Evolutionary conservation across 2,113 vertebrate species (phyloP).

Genomic region (Aepyceros melampus): DNA sequence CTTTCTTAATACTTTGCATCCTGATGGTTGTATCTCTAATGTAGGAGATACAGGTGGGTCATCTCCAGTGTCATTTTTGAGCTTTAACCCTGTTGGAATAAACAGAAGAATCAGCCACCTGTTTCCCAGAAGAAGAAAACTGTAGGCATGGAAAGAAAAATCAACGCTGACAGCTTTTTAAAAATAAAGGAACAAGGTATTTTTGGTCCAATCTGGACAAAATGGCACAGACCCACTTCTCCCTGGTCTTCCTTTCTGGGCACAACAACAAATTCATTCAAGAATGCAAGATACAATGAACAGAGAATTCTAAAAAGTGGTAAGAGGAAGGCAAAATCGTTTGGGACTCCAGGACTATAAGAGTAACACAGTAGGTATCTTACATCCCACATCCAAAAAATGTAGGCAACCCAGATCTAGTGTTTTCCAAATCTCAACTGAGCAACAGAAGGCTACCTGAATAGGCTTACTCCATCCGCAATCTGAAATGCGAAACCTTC

Average conservation of each 20-base stretch:
- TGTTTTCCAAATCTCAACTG: background rate
- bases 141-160: background rate
- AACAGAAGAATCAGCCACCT: slow-evolving; percentile 47
- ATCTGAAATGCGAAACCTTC: background rate
- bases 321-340: background rate
- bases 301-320: background rate
- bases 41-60: background rate
- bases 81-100: slow-evolving; percentile 53
- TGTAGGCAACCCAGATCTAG: background rate
- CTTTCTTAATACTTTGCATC: background rate
- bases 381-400: background rate
- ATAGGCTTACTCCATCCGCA: background rate
- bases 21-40: slow-evolving; percentile 27
- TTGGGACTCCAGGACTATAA: background rate
- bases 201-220: background rate
- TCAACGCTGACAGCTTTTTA: background rate
- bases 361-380: background rate
- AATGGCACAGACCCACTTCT: background rate
- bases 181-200: background rate
- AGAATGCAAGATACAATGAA: background rate
- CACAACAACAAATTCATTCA: background rate
- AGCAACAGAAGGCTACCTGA: background rate
- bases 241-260: background rate
- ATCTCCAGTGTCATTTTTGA: slow-evolving; percentile 19
- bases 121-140: background rate